A percentile compares a stretch with the other conserved stretches of the same genome.
Evolutionary conservation across 2,113 vertebrate species (phyloP).

Genomic region (Protobothrops mucrosquamatus): DNA sequence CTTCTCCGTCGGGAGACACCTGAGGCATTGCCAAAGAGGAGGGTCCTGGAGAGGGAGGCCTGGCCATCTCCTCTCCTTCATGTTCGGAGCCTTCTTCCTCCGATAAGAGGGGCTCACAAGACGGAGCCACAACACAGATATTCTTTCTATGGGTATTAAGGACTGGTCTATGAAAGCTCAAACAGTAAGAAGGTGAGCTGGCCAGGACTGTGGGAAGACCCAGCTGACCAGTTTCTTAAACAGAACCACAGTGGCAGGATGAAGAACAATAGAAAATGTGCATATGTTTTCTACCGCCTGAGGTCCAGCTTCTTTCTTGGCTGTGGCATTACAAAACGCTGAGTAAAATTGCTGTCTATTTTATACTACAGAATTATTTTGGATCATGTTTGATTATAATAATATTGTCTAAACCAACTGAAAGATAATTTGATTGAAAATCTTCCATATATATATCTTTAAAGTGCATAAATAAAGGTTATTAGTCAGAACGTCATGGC

Average conservation of each 20-base stretch:
- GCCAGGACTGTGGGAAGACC: neutral
- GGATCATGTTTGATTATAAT: neutral
- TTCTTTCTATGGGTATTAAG: neutral
- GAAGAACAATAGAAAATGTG: neutral
- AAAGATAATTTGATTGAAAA: neutral
- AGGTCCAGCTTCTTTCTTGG: neutral
- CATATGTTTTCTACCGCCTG: neutral
- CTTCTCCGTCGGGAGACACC: too few relatives aligned
- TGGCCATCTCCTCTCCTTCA: too few relatives aligned
- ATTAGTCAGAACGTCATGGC: neutral
- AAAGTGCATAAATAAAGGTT: neutral
- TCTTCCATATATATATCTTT: neutral
- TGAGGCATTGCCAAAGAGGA: too few relatives aligned
- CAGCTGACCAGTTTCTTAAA: neutral
- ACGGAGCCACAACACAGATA: too few relatives aligned
- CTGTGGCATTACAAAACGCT: neutral
- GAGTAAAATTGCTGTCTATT: neutral
- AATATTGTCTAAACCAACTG: neutral
- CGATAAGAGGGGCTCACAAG: too few relatives aligned
- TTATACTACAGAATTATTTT: neutral
- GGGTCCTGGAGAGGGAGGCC: too few relatives aligned
- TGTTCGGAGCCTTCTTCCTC: too few relatives aligned
- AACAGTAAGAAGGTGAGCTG: neutral
- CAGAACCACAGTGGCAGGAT: neutral
- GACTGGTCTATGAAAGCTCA: neutral